Evolutionary conservation across 2,888 invertebrate genomes (phyloP).

Genomic region (Hemithea aestivaria): DNA sequence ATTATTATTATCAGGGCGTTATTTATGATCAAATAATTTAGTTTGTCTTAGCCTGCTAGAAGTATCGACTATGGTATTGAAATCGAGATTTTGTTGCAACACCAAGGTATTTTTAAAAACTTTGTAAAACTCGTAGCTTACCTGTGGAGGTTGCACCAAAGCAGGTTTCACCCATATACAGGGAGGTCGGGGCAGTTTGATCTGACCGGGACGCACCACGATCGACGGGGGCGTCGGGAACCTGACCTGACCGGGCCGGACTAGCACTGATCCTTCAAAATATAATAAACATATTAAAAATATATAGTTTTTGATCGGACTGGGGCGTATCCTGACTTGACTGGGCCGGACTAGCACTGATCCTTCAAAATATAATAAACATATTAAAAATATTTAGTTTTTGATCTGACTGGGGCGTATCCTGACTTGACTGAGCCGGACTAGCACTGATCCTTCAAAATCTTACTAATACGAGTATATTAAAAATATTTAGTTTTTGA

Average conservation of each 20-base stretch:
- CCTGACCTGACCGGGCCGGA: conserved; percentile 54
- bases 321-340: conserved; percentile 50
- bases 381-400: not conserved
- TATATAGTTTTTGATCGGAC: conserved; percentile 33
- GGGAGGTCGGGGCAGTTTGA: conserved; percentile 41
- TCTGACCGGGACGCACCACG: conserved; percentile 46
- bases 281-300: not conserved
- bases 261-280: conserved; percentile 46
- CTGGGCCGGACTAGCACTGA: conserved; percentile 53
- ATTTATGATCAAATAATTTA: no score
- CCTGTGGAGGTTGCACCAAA: conserved; percentile 42
- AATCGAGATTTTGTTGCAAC: no score
- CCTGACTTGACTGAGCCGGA: conserved; percentile 54
- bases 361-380: conserved; percentile 34
- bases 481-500: conserved; percentile 23
- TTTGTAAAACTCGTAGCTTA: no score
- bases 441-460: conserved; percentile 46
- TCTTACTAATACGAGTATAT: not conserved
- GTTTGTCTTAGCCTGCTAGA: no score
- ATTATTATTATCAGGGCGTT: no score
- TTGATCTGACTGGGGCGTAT: conserved; percentile 48
- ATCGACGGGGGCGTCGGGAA: conserved; percentile 50
- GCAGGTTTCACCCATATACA: conserved; percentile 53
- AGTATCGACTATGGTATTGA: no score
- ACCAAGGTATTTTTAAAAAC: no score